A percentile compares a stretch with the other conserved stretches of the same genome.
phyloP scores from a whole-genome alignment of 1,140 invertebrate species.

The Kradibia gibbosae region DNA sequence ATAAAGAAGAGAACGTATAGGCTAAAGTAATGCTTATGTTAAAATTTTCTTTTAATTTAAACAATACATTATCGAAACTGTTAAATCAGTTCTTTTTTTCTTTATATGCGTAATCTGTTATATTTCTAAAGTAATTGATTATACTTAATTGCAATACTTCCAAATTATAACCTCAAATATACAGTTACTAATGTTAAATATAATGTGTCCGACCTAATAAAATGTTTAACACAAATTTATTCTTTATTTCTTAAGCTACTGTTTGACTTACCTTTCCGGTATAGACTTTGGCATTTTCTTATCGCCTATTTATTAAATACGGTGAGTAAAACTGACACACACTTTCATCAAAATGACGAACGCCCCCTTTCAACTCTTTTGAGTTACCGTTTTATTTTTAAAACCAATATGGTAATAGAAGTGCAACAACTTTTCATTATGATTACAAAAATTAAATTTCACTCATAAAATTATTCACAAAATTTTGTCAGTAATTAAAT shows the following conservation, averaged over 20 bases:
- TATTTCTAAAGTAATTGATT: not conserved
- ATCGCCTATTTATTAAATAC: slow-evolving; percentile 45
- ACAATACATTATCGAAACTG: not conserved
- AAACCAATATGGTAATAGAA: slow-evolving; percentile 25
- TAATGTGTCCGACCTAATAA: not conserved
- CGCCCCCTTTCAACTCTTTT: slow-evolving; percentile 40
- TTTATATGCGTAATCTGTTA: not conserved
- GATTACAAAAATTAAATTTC: not conserved
- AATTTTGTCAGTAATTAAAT: not conserved
- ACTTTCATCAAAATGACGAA: slow-evolving; percentile 50
- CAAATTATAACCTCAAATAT: slow-evolving; percentile 57
- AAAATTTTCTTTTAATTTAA: no score
- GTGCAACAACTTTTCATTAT: not conserved
- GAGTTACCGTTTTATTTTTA: not conserved
- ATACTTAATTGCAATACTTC: not conserved
- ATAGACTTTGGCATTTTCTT: slow-evolving; percentile 59
- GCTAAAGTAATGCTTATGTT: slow-evolving; percentile 21
- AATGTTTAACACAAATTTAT: not conserved
- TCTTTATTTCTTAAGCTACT: not conserved
- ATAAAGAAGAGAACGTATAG: slow-evolving; percentile 32
- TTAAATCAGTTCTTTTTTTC: not conserved
- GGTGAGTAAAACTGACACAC: slow-evolving; percentile 53
- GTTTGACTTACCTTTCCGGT: slow-evolving; percentile 57
- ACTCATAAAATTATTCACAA: not conserved
- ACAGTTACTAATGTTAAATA: not conserved